Base-by-base conservation (phyloP, 2,888 invertebrate species). In the Falcaria lacertinaria region DNA sequence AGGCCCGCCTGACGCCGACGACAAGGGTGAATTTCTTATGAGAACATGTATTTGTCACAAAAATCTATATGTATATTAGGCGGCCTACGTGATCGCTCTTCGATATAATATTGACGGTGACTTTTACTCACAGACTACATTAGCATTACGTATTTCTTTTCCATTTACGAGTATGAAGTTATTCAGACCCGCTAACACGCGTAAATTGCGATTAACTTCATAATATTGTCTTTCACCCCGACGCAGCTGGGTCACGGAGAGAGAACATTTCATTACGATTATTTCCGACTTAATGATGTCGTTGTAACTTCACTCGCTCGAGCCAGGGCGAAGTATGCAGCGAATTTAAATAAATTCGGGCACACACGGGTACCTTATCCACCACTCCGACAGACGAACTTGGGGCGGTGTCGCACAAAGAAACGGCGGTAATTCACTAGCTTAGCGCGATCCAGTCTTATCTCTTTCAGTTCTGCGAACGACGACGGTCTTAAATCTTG, bases 21-120 rank as follows among this genome's bases (percentile, higher is more conserved):
- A 78, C 77, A 75, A 73, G 78, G 77, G 78, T 77, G 80, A 81
- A 80, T 85, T 78, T 80, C 76, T 83, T 80, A 80, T 77, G 74
- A 80, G 71, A 61, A 55, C 67, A 69, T 69, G 70, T 75, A 77
- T 77, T 76, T 78, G 76, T 82, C 79, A 77, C 74, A 63, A 69
- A 74, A 74, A 77, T 75, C 69, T 74, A 78, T 72, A 73, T 62
- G 65, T 71, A 71, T 63, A 67, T 64, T 60, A 59, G 55, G 54
- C 52, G 44, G 53, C 44, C 48, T 58, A 59, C 58, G 58, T 60
- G 51, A 65, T 58, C 48, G 53, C 36, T 41, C 52, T 48, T 44
- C 47, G 64, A 57, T 64, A 64, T 52, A 50, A 54, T 62, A 59
- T 60, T 57, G 58, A 58, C 60, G 50, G 56, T 57, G 51, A 58